Base-by-base conservation (phyloP, 1,140 invertebrate genomes). In the Homalodisca vitripennis region DNA sequence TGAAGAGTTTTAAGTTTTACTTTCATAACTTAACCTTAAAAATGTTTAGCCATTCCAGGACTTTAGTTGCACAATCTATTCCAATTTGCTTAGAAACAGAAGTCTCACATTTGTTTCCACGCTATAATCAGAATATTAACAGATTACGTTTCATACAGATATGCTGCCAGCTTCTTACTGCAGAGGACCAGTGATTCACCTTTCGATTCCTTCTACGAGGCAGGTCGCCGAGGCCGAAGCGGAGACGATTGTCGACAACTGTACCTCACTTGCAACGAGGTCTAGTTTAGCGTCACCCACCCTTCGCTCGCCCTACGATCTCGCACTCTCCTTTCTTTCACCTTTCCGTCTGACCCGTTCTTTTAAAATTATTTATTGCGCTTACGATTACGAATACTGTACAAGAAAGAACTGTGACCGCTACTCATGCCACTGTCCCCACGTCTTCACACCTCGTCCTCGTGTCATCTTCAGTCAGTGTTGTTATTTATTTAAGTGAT, bases 221-320 rank as follows among this genome's bases (percentile, higher is more conserved):
- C 93, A 0, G 91, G 92, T 20, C 85, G 92, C 80, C 83, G 89
- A 70, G 93, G 93, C 26, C 86, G 93, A 76, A 89, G 88, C 34
- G 92, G 92, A 22, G 89, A 92, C 68, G 89, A 94, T 77, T 96
- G 93, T 75, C 85, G 88, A 75, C 87, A 89, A 76, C 81, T 92
- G 57, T 94, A 92, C 81, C 82, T 92, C 69, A 86, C 92, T 76
- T 95, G 93, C 79, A 94, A 94, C 79, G 91, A 93, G 82, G 88
- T 93, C 79, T 94, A 89, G 73, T 60, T 13, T 24, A n/a, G n/a
- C n/a, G n/a, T n/a, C n/a, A n/a, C n/a, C 24, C 51, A 60, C 31
- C 26, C n/a, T 48, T 47, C 51, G 20, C n/a, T n/a, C 46, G 24
- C n/a, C 27, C 27, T 53, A 29, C 51, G 67, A 68, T 68, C 67